phyloP scores from a whole-genome alignment of 2,888 invertebrate genomes.

The Trichopoda pennipes region DNA sequence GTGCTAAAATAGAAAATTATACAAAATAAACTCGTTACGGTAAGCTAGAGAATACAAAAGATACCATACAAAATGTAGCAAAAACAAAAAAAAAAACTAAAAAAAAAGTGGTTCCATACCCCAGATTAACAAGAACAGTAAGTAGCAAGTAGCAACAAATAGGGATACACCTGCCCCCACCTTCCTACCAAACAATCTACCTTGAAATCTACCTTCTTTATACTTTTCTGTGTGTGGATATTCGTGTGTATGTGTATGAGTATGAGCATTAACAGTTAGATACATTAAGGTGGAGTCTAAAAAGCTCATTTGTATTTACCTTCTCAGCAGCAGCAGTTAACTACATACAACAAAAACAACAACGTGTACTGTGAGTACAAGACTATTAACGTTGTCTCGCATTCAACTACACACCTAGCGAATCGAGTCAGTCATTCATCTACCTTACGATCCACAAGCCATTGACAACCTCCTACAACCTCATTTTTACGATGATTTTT shows the following conservation, averaged over 20 bases:
- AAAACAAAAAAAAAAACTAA: neutral
- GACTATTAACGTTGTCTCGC: conserved; percentile 43
- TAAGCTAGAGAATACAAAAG: conserved; percentile 28
- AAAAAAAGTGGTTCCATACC: conserved; percentile 3
- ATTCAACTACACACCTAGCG: conserved; percentile 37
- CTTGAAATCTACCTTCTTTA: conserved; percentile 23
- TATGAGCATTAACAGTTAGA: conserved; percentile 33
- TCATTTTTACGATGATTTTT: conserved; percentile 24
- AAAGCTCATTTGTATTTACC: conserved; percentile 77
- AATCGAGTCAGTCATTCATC: conserved; percentile 41
- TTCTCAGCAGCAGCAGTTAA: conserved; percentile 46
- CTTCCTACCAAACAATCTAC: conserved; percentile 19
- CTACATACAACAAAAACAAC: conserved; percentile 19
- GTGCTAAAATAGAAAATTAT: conserved; percentile 38
- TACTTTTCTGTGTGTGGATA: neutral
- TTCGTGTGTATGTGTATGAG: neutral
- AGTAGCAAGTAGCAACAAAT: conserved; percentile 2
- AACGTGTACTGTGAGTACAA: conserved; percentile 41
- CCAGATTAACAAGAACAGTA: conserved; percentile 3
- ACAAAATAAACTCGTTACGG: conserved; percentile 61
- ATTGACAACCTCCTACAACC: conserved; percentile 23
- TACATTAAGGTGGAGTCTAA: conserved; percentile 76
- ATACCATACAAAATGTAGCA: conserved; percentile 1
- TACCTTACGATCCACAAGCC: conserved; percentile 50
- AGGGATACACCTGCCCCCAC: conserved; percentile 55